These are phyloP conservation scores for Rhamnusium bicolor DNA, from an alignment of 2,888 invertebrate genomes.

Conservation along the genomic window DNA sequence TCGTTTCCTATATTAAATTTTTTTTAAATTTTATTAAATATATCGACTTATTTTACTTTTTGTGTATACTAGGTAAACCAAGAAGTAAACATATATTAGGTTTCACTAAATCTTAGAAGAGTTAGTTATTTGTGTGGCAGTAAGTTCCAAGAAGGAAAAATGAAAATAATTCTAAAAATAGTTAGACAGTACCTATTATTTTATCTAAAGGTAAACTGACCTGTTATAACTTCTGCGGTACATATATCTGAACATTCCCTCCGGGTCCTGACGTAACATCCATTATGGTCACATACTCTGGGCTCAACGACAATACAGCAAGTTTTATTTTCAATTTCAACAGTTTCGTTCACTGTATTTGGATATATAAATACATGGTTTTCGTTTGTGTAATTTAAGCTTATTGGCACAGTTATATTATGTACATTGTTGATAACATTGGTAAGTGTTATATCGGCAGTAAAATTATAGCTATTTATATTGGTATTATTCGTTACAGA, in stretches of 20 bases:
- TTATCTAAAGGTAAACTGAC: background rate
- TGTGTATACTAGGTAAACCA: too few relatives aligned
- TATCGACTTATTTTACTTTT: too few relatives aligned
- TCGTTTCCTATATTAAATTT: too few relatives aligned
- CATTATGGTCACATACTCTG: conserved; percentile 2
- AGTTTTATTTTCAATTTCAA: background rate
- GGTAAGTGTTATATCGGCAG: conserved; percentile 26
- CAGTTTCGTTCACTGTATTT: background rate
- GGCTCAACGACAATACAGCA: conserved; percentile 21
- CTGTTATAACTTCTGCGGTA: conserved; percentile 4
- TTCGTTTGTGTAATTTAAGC: conserved; percentile 12
- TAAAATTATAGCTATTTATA: conserved; percentile 19
- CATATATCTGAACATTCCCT: conserved; percentile 16
- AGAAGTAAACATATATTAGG: too few relatives aligned
- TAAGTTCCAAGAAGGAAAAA: too few relatives aligned
- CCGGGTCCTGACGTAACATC: conserved; percentile 6
- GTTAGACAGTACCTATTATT: too few relatives aligned
- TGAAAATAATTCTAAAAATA: too few relatives aligned
- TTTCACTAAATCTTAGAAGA: too few relatives aligned
- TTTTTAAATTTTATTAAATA: too few relatives aligned
- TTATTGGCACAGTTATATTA: conserved; percentile 23
- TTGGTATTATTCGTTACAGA: conserved; percentile 3
- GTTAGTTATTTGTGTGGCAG: too few relatives aligned
- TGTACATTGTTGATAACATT: conserved; percentile 18
- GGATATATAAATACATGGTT: background rate